Base-by-base conservation (phyloP, 2,113 vertebrate species). In the Sebastes schlegelii region DNA sequence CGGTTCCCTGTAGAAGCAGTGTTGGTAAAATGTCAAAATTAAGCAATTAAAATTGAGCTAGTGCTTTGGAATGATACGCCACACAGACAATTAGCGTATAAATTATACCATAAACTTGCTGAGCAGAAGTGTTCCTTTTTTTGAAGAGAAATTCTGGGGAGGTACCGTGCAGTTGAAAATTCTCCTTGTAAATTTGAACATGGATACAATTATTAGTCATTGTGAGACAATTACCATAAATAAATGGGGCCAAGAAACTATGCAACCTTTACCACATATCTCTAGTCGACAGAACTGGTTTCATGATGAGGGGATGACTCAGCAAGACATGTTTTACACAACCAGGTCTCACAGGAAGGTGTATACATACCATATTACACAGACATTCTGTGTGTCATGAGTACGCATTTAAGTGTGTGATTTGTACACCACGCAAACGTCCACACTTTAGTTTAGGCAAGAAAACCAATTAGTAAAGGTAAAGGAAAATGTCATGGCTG, bases 21-120 rank as follows among this genome's bases (percentile, higher is more conserved):
- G 11, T 66, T 72, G 46, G 21, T 54, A 51, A 52, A 81, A 65
- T n/a, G 42, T 60, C 2, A 7, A 67, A 81, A 67, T 49, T 17
- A 57, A 66, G n/a, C 60, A 52, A 52, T 75, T 63, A n/a, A 83
- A 11, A 46, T 58, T 3, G 21, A 62, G 57, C 14, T 54, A 7
- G 40, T 73, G 10, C 9, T 77, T 40, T 1, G 0, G 14, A 71
- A 55, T 43, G 23, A 58, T 43, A 49, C 4, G 1, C 7, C 65
- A 61, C 55, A 43, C 6, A 43, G 66, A 68, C 4, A 49, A 67
- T 67, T 1, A 67, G 19, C 45, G 23, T 64, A 23, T 45, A 43
- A 23, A 65, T 43, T 5, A 58, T 10, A 55, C 55, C 14, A 54
- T 51, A 3, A 67, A 42, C 42, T 12, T 58, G 61, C 34, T 55